phyloP scores from a whole-genome alignment of 1,140 invertebrate species.

The Drosophila orosa region DNA sequence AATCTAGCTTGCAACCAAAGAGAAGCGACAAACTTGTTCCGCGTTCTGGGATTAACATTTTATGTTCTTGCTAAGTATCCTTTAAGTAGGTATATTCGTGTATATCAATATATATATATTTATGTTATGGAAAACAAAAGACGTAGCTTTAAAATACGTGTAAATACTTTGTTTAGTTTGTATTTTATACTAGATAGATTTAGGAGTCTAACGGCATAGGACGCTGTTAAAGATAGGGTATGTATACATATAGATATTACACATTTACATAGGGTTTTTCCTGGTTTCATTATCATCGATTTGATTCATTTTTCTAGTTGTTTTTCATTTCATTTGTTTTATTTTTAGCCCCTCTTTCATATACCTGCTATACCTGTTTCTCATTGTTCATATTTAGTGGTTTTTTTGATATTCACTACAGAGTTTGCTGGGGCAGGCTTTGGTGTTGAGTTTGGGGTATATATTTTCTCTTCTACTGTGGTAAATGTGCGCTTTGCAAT shows the following conservation, averaged over 20 bases:
- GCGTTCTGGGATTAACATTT: slow-evolving; percentile 50
- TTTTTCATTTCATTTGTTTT: slow-evolving; percentile 7
- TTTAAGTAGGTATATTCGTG: slow-evolving; percentile 35
- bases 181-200: slow-evolving; percentile 61
- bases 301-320: slow-evolving; percentile 35
- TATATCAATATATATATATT: slow-evolving; percentile 31
- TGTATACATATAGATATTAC: slow-evolving; percentile 65
- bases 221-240: slow-evolving; percentile 53
- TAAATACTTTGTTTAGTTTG: slow-evolving; percentile 43
- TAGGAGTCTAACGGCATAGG: slow-evolving; percentile 58
- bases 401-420: slow-evolving; percentile 24
- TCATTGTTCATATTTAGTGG: slow-evolving; percentile 16
- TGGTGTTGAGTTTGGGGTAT: slow-evolving; percentile 21
- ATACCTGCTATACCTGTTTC: slow-evolving; percentile 49
- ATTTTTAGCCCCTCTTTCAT: slow-evolving; percentile 23
- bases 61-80: slow-evolving; percentile 50
- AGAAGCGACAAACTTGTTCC: slow-evolving; percentile 41
- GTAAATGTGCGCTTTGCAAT: slow-evolving; percentile 66
- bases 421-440: slow-evolving; percentile 29
- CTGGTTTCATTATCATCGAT: slow-evolving; percentile 37
- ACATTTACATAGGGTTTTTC: slow-evolving; percentile 67
- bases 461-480: slow-evolving; percentile 20
- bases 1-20: slow-evolving; percentile 39
- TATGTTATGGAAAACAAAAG: slow-evolving; percentile 47
- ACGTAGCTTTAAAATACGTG: slow-evolving; percentile 56